Evolutionary conservation across 2,113 vertebrate species (phyloP).

Genomic region (Scomber colias): DNA sequence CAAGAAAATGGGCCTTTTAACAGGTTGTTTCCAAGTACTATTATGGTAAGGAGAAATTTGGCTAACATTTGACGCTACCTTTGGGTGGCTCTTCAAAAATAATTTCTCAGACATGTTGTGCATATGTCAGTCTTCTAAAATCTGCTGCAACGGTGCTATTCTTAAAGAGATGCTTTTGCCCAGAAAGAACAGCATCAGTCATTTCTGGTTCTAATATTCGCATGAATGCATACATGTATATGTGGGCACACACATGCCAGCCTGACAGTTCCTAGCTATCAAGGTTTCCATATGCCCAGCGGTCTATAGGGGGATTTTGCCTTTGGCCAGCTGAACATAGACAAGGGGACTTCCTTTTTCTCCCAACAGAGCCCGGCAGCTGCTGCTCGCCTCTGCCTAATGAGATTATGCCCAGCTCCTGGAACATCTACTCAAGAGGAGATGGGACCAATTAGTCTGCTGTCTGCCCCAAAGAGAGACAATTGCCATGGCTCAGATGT

Average conservation of each 20-base stretch:
- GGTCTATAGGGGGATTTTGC: slow-evolving; percentile 52
- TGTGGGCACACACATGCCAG: slow-evolving; percentile 21
- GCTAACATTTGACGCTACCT: slow-evolving; percentile 25
- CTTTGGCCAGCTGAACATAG: slow-evolving; percentile 45
- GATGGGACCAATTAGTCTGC: slow-evolving; percentile 84
- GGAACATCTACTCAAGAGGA: slow-evolving; percentile 80
- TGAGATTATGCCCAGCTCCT: slow-evolving; percentile 80
- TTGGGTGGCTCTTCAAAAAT: slow-evolving; percentile 33
- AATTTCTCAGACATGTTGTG: slow-evolving; percentile 12
- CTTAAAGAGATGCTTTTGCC: neutral
- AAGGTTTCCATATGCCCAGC: slow-evolving; percentile 38
- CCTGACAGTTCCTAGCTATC: slow-evolving; percentile 35
- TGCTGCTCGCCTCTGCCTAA: slow-evolving; percentile 70
- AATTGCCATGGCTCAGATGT: slow-evolving; percentile 68
- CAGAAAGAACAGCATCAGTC: neutral
- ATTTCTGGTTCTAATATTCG: slow-evolving; percentile 24
- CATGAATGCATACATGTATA: slow-evolving; percentile 21
- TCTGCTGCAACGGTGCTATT: slow-evolving; percentile 22
- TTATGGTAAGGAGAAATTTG: slow-evolving; percentile 33
- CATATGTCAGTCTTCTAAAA: slow-evolving; percentile 34
- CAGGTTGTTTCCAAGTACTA: slow-evolving; percentile 49
- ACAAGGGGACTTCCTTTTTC: slow-evolving; percentile 42
- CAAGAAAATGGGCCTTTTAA: slow-evolving; percentile 25
- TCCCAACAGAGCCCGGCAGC: slow-evolving; percentile 41
- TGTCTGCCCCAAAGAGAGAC: slow-evolving; percentile 76